A percentile compares a stretch with the other conserved stretches of the same genome.
Evolutionary conservation across 1,140 invertebrate genomes (phyloP).

Genomic region (Agrilus planipennis): DNA sequence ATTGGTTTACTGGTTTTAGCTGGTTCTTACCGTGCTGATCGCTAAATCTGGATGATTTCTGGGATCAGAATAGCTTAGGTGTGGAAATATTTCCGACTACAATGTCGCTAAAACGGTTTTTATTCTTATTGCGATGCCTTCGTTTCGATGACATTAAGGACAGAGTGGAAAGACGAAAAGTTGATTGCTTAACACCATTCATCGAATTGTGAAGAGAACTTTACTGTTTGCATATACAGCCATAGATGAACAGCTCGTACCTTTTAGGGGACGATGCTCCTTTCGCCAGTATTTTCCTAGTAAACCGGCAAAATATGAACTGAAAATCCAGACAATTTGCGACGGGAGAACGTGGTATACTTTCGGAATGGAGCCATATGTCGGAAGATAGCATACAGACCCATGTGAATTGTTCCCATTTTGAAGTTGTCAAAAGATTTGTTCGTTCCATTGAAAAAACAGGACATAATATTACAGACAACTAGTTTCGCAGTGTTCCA

Average conservation of each 20-base stretch:
- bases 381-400: conserved; percentile 25
- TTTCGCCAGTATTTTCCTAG: conserved; percentile 33
- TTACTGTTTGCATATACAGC: too few relatives aligned
- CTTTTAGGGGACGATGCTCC: conserved; percentile 29
- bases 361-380: conserved; percentile 27
- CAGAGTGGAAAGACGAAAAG: neutral
- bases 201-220: too few relatives aligned
- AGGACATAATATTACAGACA: conserved; percentile 13
- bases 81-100: conserved; percentile 13
- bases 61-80: too few relatives aligned
- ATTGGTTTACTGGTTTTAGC: too few relatives aligned
- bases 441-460: conserved; percentile 4
- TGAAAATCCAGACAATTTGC: conserved; percentile 26
- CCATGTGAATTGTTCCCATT: conserved; percentile 14
- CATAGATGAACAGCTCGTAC: conserved; percentile 30
- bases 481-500: conserved; percentile 11
- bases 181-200: neutral
- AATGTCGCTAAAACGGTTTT: conserved; percentile 9
- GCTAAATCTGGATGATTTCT: too few relatives aligned
- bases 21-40: too few relatives aligned
- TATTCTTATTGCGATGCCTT: conserved; percentile 1
- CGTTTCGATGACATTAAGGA: conserved; percentile 1
- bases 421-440: conserved; percentile 8
- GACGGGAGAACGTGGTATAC: conserved; percentile 29
- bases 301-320: conserved; percentile 30